Percentiles rank a stretch among this genome's conserved stretches.
These are phyloP conservation scores for Anthopleura sola DNA, from an alignment of 64 coral and sea anemone species.

Conservation along the genomic window DNA sequence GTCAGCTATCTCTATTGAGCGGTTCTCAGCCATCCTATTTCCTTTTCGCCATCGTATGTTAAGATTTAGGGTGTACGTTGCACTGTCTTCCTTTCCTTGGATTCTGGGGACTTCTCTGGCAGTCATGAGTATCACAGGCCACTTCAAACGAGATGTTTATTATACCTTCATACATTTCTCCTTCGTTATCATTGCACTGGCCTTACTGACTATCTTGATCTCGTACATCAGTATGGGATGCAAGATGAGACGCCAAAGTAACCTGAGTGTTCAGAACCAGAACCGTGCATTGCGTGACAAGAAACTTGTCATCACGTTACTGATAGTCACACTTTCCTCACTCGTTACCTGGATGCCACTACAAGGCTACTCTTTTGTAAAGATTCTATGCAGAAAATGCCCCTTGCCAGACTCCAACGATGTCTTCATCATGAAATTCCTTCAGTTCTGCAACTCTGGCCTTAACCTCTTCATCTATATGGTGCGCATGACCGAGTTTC, in stretches of 20 bases:
- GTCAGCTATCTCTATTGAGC: constrained; percentile 14
- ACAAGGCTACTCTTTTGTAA: background rate
- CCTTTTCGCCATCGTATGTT: constrained; percentile 18
- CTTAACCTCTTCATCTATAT: constrained; percentile 7
- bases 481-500: constrained; percentile 5
- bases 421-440: background rate
- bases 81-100: background rate
- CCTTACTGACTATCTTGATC: background rate
- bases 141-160: background rate
- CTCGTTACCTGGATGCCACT: constrained; percentile 20
- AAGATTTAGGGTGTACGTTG: background rate
- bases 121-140: background rate
- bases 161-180: background rate
- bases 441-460: constrained; percentile 11
- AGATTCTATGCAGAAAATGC: background rate
- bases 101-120: background rate
- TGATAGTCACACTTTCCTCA: constrained; percentile 29
- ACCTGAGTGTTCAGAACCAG: background rate
- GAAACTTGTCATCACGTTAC: constrained; percentile 7
- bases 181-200: background rate
- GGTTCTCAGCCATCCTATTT: constrained; percentile 1
- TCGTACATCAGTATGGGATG: constrained; percentile 17
- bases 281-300: constrained; percentile 16
- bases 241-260: background rate
- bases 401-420: constrained; percentile 10